Percentiles rank a stretch among this genome's conserved stretches.
Conservation (phyloP, 2,888 invertebrate genomes). For the Corythucha ciliata region DNA sequence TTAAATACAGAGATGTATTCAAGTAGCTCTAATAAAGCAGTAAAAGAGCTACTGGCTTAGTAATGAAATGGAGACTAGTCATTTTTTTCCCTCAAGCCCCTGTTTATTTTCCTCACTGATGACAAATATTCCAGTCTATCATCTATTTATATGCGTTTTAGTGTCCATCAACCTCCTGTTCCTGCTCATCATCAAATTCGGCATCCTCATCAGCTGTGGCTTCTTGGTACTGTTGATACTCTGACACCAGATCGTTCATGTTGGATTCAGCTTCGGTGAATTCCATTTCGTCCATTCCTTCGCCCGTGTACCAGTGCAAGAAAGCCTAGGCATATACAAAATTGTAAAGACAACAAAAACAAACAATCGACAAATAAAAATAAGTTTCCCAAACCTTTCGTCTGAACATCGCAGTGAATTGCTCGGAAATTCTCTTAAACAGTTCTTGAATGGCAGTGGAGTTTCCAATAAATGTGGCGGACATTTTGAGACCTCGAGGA, state of each 20-base stretch:
- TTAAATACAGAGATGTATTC: too few species aligned
- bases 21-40: too few species aligned
- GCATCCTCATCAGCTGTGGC: conserved; percentile 51
- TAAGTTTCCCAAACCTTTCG: too few species aligned
- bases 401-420: conserved; percentile 54
- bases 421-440: conserved; percentile 48
- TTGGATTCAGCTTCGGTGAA: conserved; percentile 64
- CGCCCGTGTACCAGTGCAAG: conserved; percentile 68
- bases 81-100: too few species aligned
- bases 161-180: conserved; percentile 42
- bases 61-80: too few species aligned
- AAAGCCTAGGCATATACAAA: too few species aligned
- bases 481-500: conserved; percentile 50
- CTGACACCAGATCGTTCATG: conserved; percentile 63
- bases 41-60: too few species aligned
- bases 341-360: too few species aligned
- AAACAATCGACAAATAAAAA: too few species aligned
- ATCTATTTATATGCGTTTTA: too few species aligned
- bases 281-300: conserved; percentile 64
- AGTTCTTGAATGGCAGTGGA: conserved; percentile 48
- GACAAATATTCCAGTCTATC: too few species aligned
- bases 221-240: conserved; percentile 65
- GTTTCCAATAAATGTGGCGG: conserved; percentile 51
- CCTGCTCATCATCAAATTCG: conserved; percentile 48
- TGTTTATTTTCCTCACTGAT: too few species aligned